Percentiles rank a stretch among this genome's conserved stretches.
Evolutionary conservation across 2,797 vertebrate genomes (phyloP).

Genomic region (Falco naumanni): DNA sequence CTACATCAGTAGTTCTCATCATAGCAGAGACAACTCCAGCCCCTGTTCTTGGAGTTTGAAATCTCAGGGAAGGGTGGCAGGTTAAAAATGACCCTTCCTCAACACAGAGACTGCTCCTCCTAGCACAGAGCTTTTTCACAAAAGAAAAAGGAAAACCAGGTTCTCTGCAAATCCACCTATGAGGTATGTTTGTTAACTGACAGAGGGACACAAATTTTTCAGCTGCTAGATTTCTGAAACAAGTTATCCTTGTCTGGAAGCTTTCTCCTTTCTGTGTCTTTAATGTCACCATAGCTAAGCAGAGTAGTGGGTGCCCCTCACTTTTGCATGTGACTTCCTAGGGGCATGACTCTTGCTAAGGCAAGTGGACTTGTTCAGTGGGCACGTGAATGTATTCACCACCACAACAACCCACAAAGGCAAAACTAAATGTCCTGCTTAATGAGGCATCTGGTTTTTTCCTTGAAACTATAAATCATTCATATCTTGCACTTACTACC

Average conservation of each 20-base stretch:
- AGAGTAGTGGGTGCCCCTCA: not conserved
- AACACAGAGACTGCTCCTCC: not conserved
- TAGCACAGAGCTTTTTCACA: not conserved
- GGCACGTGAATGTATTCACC: not conserved
- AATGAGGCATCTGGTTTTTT: not conserved
- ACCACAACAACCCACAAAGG: not conserved
- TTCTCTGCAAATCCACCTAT: not conserved
- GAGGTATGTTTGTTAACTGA: not conserved
- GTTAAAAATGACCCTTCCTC: not conserved
- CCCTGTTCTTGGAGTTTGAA: not conserved
- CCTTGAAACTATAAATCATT: not conserved
- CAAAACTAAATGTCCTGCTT: slow-evolving; percentile 5
- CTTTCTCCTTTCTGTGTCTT: not conserved
- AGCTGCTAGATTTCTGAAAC: not conserved
- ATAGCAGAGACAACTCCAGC: not conserved
- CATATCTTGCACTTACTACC: not conserved
- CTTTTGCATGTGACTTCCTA: not conserved
- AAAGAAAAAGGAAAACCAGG: not conserved
- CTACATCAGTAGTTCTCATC: not conserved
- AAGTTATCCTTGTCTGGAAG: not conserved
- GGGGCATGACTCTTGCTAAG: not conserved
- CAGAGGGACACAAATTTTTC: not conserved
- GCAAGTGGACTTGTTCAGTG: not conserved
- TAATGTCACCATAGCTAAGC: not conserved
- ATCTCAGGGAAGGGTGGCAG: not conserved